Evolutionary conservation across 2,113 vertebrate genomes (phyloP).

Genomic region (Zosterops lateralis): DNA sequence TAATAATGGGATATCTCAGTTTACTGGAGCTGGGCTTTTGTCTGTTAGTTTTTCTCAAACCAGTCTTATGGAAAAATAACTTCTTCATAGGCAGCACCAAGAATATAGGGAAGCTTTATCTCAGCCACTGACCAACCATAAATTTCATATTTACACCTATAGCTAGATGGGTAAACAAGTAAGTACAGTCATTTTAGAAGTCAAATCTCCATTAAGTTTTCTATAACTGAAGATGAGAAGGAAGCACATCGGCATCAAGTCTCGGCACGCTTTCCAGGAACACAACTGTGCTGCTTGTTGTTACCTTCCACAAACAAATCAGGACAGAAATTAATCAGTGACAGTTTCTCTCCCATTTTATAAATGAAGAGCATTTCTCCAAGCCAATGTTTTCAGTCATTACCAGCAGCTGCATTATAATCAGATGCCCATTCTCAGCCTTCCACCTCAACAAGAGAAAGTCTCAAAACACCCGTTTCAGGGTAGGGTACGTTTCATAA

Average conservation of each 20-base stretch:
- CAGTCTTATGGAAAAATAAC: constrained; percentile 21
- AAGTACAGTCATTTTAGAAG: constrained; percentile 17
- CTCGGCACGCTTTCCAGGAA: background rate
- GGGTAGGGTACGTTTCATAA: background rate
- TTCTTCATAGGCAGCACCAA: constrained; percentile 27
- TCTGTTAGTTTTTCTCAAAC: constrained; percentile 55
- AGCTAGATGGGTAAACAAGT: constrained; percentile 54
- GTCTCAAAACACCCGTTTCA: background rate
- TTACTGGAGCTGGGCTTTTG: constrained; percentile 62
- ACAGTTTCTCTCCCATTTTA: background rate
- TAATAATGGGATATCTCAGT: constrained; percentile 67
- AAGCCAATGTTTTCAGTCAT: background rate
- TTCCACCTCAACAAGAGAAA: background rate
- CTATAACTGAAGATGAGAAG: background rate
- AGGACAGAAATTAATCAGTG: background rate
- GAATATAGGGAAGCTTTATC: constrained; percentile 51
- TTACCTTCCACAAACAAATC: background rate
- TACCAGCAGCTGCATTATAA: background rate
- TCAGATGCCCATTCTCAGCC: background rate
- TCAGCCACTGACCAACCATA: constrained; percentile 26
- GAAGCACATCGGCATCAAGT: background rate
- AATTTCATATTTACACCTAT: constrained; percentile 29
- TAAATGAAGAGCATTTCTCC: background rate
- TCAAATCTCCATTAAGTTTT: constrained; percentile 35
- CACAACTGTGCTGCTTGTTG: background rate